These are phyloP conservation scores for Caenorhabditis sp. DNA, from an alignment of 2,888 invertebrate genomes.

Conservation along the genomic window DNA sequence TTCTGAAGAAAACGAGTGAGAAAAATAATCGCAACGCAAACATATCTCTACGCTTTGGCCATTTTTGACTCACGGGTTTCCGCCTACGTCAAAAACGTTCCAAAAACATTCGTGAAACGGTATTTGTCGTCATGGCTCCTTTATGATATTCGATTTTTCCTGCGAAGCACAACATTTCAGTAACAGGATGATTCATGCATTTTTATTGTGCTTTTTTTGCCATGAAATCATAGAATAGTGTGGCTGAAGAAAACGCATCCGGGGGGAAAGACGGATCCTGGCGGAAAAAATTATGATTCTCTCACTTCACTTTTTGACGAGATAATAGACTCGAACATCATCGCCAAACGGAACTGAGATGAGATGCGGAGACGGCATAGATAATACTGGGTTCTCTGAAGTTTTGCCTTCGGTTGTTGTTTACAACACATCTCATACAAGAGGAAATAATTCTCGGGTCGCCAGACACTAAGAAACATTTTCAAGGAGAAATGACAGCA, in stretches of 20 bases:
- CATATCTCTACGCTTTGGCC: constrained; percentile 39
- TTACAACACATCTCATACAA: constrained; percentile 26
- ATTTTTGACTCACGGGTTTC: constrained; percentile 52
- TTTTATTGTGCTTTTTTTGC: constrained; percentile 43
- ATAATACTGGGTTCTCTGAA: constrained; percentile 33
- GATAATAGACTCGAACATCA: constrained; percentile 24
- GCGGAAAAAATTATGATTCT: constrained; percentile 8
- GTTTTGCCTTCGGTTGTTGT: constrained; percentile 12
- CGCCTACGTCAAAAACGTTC: constrained; percentile 13
- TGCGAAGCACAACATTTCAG: constrained; percentile 32
- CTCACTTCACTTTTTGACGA: constrained; percentile 32
- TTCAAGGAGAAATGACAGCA: constrained; percentile 31
- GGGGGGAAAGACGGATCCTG: constrained; percentile 17
- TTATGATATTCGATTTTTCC: constrained; percentile 17
- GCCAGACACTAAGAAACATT: constrained; percentile 37
- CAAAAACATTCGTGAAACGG: constrained; percentile 22
- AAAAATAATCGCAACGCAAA: constrained; percentile 58
- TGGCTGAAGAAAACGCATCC: constrained; percentile 4
- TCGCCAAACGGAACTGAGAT: constrained; percentile 22
- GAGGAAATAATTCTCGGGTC: constrained; percentile 22
- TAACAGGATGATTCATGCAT: constrained; percentile 37
- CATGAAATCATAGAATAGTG: constrained; percentile 44
- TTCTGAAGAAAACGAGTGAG: constrained; percentile 24
- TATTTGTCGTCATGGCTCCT: neutral
- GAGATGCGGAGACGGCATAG: neutral